Evolutionary conservation across 2,113 vertebrate genomes (phyloP).

Genomic region (Mus musculus): DNA sequence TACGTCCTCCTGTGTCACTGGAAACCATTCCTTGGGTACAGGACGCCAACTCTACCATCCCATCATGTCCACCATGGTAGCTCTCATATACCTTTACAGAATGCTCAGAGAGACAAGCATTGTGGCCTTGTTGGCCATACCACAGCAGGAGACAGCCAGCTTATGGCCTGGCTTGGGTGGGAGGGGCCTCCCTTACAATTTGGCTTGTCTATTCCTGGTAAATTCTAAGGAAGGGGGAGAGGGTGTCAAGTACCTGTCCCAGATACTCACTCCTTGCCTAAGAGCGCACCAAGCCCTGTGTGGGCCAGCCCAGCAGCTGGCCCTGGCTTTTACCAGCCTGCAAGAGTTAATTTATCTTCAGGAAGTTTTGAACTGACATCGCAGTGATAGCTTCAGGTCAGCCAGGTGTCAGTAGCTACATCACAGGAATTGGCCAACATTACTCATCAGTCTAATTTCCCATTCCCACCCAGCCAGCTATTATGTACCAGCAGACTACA

Average conservation of each 20-base stretch:
- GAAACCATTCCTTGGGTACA: not conserved
- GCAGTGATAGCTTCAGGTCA: not conserved
- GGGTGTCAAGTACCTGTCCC: not conserved
- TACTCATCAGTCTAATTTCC: not conserved
- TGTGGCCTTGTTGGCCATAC: not conserved
- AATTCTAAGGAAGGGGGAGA: not conserved
- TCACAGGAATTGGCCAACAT: not conserved
- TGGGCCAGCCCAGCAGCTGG: not conserved
- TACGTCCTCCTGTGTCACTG: not conserved
- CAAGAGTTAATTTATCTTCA: not conserved
- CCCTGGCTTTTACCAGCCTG: not conserved
- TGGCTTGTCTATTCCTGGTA: not conserved
- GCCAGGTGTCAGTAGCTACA: not conserved
- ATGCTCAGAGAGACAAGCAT: not conserved
- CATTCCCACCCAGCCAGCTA: not conserved
- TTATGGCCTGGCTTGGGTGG: not conserved
- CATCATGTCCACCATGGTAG: not conserved
- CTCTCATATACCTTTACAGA: not conserved
- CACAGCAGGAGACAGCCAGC: not conserved
- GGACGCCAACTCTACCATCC: not conserved
- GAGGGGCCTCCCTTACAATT: not conserved
- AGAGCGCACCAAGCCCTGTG: rapidly evolving
- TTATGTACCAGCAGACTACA: not conserved
- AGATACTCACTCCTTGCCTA: not conserved
- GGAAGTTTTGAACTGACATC: not conserved